phyloP scores from a whole-genome alignment of 2,113 vertebrate species.

The Odontophorus gujanensis region DNA sequence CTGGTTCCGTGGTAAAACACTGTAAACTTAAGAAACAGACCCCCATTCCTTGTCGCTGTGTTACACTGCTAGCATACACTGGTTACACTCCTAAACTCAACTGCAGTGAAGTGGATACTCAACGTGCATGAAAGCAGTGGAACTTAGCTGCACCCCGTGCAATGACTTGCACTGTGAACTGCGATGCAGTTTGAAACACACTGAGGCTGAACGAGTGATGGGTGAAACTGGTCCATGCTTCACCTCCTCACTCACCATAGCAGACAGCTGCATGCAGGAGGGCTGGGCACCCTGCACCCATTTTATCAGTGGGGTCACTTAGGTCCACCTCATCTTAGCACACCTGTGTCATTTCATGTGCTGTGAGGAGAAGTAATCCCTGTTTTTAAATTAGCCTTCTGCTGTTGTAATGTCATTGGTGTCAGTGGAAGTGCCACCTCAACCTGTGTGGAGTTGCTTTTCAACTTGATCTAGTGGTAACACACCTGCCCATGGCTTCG shows the following conservation, averaged over 20 bases:
- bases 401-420: neutral
- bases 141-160: fast-evolving
- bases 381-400: neutral
- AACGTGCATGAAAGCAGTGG: neutral
- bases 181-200: fast-evolving
- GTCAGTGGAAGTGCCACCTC: neutral
- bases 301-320: neutral
- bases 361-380: neutral
- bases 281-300: neutral
- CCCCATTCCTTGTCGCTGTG: fast-evolving
- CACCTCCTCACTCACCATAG: fast-evolving
- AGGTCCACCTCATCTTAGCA: neutral
- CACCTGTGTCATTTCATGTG: neutral
- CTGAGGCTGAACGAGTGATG: neutral
- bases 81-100: too few relatives aligned
- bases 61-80: neutral
- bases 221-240: neutral
- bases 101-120: neutral
- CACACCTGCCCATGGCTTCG: neutral
- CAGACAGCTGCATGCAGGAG: neutral
- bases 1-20: neutral
- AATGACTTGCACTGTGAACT: fast-evolving
- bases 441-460: neutral
- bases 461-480: neutral
- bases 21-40: fast-evolving